Evolutionary conservation across 2,888 invertebrate species (phyloP).

Genomic region (Hoplodrina ambigua): DNA sequence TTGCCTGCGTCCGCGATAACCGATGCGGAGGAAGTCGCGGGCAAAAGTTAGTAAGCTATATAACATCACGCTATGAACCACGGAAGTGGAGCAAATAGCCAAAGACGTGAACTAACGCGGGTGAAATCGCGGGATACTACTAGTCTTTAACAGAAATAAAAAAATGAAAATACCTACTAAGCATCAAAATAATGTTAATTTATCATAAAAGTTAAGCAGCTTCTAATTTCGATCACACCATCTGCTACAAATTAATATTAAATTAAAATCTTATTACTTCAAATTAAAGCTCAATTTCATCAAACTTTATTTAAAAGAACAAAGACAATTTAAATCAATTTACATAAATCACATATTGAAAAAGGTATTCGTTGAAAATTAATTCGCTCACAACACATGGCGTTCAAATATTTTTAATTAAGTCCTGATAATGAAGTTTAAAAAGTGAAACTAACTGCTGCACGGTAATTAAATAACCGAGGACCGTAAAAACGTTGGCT

Average conservation of each 20-base stretch:
- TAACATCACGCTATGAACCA: no score
- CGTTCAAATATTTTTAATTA: conserved; percentile 40
- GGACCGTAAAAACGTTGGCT: conserved; percentile 32
- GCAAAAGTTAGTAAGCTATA: no score
- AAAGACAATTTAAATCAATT: conserved; percentile 1
- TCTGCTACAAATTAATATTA: neutral
- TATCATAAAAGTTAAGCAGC: neutral
- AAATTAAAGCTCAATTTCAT: conserved; percentile 3
- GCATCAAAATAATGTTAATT: neutral
- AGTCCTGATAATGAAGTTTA: conserved; percentile 32
- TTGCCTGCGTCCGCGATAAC: no score
- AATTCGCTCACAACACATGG: neutral
- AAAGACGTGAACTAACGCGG: no score
- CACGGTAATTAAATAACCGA: conserved; percentile 42
- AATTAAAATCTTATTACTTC: neutral
- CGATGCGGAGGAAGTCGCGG: no score
- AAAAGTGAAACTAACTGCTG: conserved; percentile 16
- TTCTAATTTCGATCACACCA: neutral
- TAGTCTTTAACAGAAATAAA: no score
- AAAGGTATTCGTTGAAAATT: conserved; percentile 1
- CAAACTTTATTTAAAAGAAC: neutral
- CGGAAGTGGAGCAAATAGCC: no score
- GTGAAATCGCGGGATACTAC: no score
- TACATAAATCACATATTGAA: conserved; percentile 5
- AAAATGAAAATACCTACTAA: neutral